These are phyloP conservation scores for Dolichotis patagonum DNA, from an alignment of 2,113 vertebrate genomes.

Conservation along the genomic window DNA sequence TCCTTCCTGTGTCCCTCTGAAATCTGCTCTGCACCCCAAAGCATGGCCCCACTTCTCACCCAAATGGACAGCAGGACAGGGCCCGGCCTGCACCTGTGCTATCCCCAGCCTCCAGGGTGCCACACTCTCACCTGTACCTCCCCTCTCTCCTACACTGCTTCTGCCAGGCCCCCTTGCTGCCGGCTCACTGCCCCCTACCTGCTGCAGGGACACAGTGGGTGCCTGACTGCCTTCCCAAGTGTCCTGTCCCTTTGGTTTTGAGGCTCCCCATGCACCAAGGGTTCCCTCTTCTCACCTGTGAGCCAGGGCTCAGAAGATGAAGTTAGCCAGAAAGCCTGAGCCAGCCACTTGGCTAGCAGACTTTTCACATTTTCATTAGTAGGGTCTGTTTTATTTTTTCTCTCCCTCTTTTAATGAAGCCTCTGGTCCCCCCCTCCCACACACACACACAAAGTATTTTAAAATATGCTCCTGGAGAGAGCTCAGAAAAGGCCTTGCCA, in stretches of 20 bases:
- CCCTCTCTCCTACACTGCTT: not conserved
- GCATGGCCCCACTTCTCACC: not conserved
- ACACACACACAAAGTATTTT: too few species aligned
- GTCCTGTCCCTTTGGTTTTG: fast-evolving
- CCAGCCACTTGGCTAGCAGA: fast-evolving
- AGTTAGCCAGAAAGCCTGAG: not conserved
- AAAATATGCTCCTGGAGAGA: constrained; percentile 19
- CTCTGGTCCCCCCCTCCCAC: not conserved
- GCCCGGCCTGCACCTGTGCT: not conserved
- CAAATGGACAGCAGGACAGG: not conserved
- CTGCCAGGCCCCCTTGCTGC: fast-evolving
- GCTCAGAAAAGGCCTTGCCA: not conserved
- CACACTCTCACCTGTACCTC: too few species aligned
- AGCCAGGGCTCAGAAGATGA: too few species aligned
- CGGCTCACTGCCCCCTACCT: fast-evolving
- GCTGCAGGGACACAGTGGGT: not conserved
- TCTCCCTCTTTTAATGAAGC: not conserved
- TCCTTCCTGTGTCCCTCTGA: not conserved
- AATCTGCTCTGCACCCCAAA: not conserved
- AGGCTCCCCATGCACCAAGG: too few species aligned
- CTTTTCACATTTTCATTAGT: not conserved
- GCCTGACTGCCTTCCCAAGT: not conserved
- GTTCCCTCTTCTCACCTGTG: fast-evolving
- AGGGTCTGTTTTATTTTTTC: not conserved
- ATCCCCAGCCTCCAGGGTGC: not conserved